phyloP scores from a whole-genome alignment of 2,797 vertebrate species.

The Phataginus tricuspis region DNA sequence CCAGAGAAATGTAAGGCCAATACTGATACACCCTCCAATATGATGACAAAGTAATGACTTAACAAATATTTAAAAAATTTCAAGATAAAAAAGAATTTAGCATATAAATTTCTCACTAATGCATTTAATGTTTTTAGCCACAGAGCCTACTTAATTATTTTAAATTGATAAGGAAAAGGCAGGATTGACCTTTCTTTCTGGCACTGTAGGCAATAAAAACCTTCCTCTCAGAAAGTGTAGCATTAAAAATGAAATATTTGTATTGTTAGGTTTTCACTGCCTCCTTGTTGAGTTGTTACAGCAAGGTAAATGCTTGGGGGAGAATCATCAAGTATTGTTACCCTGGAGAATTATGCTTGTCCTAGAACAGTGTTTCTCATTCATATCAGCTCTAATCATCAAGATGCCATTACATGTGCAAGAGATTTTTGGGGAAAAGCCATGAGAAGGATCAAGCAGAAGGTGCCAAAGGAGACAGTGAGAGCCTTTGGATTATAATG shows the following conservation, averaged over 20 bases:
- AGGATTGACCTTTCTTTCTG: background rate
- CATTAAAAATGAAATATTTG: background rate
- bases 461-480: background rate
- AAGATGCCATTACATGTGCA: background rate
- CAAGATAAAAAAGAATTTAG: background rate
- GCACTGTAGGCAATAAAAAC: background rate
- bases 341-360: background rate
- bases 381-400: background rate
- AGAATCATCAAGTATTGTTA: background rate
- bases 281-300: background rate
- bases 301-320: background rate
- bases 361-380: background rate
- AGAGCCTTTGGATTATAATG: background rate
- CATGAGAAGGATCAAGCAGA: background rate
- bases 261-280: background rate
- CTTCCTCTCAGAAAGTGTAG: background rate
- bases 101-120: background rate
- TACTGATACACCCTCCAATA: background rate
- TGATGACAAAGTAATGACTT: background rate
- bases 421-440: background rate
- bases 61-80: background rate
- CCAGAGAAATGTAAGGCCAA: background rate
- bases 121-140: background rate
- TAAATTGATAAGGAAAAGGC: background rate
- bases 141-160: background rate